A percentile compares a stretch with the other conserved stretches of the same genome.
Evolutionary conservation across 64 coral and sea anemone species (phyloP).

Genomic region (Catalaphyllia jardinei): DNA sequence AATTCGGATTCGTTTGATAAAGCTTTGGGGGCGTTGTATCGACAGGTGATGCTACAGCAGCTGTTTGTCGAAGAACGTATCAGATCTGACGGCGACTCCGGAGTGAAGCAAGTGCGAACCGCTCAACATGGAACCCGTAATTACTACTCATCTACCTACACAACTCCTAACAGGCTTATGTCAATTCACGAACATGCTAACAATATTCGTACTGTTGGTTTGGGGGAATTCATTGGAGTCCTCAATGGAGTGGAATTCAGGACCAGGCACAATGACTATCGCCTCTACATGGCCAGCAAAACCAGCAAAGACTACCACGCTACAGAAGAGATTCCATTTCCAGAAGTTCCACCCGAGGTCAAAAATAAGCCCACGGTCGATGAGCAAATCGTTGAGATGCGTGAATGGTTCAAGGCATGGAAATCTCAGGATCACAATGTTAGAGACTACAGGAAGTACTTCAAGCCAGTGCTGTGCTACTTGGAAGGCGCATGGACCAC

Average conservation of each 20-base stretch:
- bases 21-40: neutral
- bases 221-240: constrained; percentile 72
- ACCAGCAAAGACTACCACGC: constrained; percentile 27
- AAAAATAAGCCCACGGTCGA: constrained; percentile 14
- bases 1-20: neutral
- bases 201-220: constrained; percentile 65
- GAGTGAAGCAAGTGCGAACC: constrained; percentile 55
- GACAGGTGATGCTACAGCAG: constrained; percentile 62
- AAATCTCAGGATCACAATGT: constrained; percentile 28
- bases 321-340: constrained; percentile 65
- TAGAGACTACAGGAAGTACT: constrained; percentile 72
- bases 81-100: constrained; percentile 52
- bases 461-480: constrained; percentile 77
- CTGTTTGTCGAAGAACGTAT: constrained; percentile 68
- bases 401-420: constrained; percentile 80
- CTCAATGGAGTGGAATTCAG: constrained; percentile 80
- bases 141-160: constrained; percentile 30
- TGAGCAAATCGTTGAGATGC: constrained; percentile 56
- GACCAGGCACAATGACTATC: constrained; percentile 82
- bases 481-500: constrained; percentile 73
- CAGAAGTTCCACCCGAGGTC: constrained; percentile 70
- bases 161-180: neutral
- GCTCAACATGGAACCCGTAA: constrained; percentile 28
- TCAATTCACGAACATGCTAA: constrained; percentile 78
- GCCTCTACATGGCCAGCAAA: constrained; percentile 53